A percentile compares a stretch with the other conserved stretches of the same genome.
These are phyloP conservation scores for Wiebesia pumilae DNA, from an alignment of 1,140 invertebrate genomes.

Conservation along the genomic window DNA sequence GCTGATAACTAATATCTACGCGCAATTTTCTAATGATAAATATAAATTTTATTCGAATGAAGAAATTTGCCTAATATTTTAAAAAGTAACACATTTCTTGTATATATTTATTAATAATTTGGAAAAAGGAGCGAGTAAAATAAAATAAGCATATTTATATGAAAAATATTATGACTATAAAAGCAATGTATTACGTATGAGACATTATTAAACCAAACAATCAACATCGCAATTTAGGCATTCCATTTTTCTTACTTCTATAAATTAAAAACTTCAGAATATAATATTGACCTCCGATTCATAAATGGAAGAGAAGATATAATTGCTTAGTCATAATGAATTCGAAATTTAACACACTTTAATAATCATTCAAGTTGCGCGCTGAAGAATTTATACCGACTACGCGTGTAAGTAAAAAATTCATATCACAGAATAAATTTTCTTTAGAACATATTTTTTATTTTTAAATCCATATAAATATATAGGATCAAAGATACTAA, in stretches of 20 bases:
- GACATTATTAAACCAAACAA: neutral
- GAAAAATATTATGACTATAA: too few species aligned
- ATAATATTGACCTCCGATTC: neutral
- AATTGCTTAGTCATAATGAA: neutral
- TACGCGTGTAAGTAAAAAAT: neutral
- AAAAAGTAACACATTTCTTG: too few species aligned
- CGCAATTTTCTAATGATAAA: too few species aligned
- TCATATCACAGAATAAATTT: neutral
- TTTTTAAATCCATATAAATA: constrained; percentile 12
- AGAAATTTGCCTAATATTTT: too few species aligned
- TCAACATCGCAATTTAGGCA: neutral
- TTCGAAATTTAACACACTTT: neutral
- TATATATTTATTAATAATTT: too few species aligned
- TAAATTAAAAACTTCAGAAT: neutral
- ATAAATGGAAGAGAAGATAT: neutral
- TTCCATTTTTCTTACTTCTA: neutral
- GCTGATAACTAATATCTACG: too few species aligned
- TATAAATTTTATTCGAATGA: too few species aligned
- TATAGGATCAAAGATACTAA: neutral
- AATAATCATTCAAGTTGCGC: neutral
- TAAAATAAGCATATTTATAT: too few species aligned
- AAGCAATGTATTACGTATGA: neutral
- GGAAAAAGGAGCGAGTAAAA: too few species aligned
- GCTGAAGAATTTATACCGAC: neutral
- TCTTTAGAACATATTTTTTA: constrained; percentile 4